phyloP scores from a whole-genome alignment of 2,113 vertebrate genomes.

The Gallinago paraguaiae region DNA sequence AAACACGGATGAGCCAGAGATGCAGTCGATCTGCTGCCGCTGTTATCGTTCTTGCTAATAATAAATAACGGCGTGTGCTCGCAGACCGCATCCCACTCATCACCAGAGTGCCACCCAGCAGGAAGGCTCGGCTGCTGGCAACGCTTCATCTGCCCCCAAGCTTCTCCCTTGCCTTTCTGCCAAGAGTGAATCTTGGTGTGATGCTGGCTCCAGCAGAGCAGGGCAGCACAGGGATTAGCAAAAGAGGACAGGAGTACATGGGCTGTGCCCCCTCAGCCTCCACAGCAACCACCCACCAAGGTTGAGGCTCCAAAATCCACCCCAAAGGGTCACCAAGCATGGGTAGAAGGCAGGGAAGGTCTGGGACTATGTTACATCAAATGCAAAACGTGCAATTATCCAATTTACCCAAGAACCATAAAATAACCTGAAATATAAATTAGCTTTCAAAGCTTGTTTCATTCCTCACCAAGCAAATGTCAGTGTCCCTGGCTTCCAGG shows the following conservation, averaged over 20 bases:
- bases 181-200: neutral
- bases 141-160: neutral
- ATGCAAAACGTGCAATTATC: neutral
- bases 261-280: neutral
- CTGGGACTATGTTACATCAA: neutral
- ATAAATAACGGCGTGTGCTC: neutral
- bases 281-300: neutral
- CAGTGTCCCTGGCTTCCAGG: neutral
- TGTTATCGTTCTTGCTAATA: neutral
- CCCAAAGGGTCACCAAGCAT: accelerated
- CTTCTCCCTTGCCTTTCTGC: neutral
- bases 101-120: neutral
- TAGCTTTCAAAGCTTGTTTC: neutral
- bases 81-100: neutral
- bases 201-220: neutral
- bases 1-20: neutral
- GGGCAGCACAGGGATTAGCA: neutral
- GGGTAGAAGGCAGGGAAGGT: neutral
- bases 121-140: neutral
- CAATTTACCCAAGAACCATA: neutral
- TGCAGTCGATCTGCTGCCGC: neutral
- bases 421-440: neutral
- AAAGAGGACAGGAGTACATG: neutral
- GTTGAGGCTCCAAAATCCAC: neutral
- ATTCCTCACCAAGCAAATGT: neutral